phyloP scores from a whole-genome alignment of 2,113 vertebrate genomes.

The Osmerus eperlanus region DNA sequence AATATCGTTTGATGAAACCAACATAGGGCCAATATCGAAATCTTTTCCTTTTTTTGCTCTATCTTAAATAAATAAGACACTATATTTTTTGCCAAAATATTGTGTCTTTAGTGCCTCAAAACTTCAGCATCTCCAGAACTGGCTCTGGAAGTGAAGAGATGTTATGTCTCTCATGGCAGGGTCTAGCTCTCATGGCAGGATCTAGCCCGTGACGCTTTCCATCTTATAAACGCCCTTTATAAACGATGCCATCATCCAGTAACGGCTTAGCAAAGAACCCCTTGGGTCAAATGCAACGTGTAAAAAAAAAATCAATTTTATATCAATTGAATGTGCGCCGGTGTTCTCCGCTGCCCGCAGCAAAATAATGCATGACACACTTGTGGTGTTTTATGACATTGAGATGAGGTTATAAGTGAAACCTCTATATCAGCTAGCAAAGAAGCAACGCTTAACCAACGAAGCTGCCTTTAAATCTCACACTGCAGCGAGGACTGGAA shows the following conservation, averaged over 20 bases:
- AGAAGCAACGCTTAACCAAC: conserved; percentile 19
- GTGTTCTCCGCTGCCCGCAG: conserved; percentile 18
- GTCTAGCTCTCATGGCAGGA: neutral
- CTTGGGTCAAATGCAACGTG: conserved; percentile 19
- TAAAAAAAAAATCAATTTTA: neutral
- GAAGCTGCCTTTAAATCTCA: conserved; percentile 20
- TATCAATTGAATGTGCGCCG: conserved; percentile 19
- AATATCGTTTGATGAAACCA: conserved; percentile 31
- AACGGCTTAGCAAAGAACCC: conserved; percentile 28
- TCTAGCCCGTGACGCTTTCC: conserved; percentile 17
- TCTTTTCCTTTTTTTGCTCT: too few relatives aligned
- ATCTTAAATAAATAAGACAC: neutral
- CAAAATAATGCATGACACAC: neutral
- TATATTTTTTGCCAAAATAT: conserved; percentile 15
- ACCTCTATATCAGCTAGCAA: conserved; percentile 34
- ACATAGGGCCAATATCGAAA: conserved; percentile 8
- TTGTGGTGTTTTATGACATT: conserved; percentile 23
- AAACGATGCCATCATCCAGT: conserved; percentile 24
- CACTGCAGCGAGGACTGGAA: conserved; percentile 18
- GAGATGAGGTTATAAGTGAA: conserved; percentile 23
- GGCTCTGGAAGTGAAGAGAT: neutral
- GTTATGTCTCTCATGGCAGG: neutral
- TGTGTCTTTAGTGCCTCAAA: conserved; percentile 12
- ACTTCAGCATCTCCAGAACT: conserved; percentile 11
- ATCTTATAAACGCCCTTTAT: conserved; percentile 27